phyloP scores from a whole-genome alignment of 2,888 invertebrate genomes.

The Ligdia adustata region DNA sequence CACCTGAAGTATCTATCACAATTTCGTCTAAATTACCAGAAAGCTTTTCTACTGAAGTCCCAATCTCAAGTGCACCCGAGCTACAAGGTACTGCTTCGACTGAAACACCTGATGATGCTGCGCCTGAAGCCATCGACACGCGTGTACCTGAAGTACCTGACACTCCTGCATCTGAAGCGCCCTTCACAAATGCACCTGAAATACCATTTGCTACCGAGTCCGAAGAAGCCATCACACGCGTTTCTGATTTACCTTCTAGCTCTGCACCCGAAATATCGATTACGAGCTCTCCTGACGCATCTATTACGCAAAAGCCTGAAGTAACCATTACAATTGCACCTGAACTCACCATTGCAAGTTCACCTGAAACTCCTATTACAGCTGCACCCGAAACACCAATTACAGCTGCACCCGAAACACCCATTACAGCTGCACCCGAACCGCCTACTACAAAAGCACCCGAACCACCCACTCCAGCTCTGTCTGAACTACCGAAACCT shows the following conservation, averaged over 20 bases:
- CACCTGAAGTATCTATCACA: neutral
- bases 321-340: neutral
- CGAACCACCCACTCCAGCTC: conserved; percentile 30
- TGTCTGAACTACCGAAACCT: conserved; percentile 61
- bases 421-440: conserved; percentile 2
- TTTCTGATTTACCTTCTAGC: neutral
- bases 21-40: neutral
- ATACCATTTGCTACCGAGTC: neutral
- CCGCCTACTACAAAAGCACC: conserved; percentile 35
- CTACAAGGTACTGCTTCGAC: neutral
- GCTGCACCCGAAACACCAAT: neutral
- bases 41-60: neutral
- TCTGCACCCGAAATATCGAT: neutral
- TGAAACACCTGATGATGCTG: too few relatives aligned
- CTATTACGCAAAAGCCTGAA: neutral
- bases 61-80: neutral
- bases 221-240: neutral
- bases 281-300: neutral
- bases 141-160: neutral
- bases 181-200: neutral
- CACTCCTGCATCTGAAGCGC: neutral
- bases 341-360: neutral
- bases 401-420: conserved; percentile 1
- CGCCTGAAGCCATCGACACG: too few relatives aligned
- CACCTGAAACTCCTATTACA: neutral